Evolutionary conservation across 2,888 invertebrate genomes (phyloP).

Genomic region (Meganola albula): DNA sequence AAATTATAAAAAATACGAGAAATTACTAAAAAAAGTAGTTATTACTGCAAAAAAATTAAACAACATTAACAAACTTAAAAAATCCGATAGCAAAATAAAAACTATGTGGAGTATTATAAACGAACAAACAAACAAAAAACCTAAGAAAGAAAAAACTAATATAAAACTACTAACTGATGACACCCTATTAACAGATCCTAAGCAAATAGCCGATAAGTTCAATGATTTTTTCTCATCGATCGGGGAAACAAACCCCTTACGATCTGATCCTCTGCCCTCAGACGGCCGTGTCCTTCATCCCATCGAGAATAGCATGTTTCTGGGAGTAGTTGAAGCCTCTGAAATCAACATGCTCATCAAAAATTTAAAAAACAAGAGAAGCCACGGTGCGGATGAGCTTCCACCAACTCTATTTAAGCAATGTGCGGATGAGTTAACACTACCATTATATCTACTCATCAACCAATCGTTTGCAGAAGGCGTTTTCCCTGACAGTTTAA

Average conservation of each 20-base stretch:
- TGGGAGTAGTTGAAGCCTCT: neutral
- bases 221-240: conserved; percentile 3
- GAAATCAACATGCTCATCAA: conserved; percentile 5
- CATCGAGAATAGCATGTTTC: conserved; percentile 4
- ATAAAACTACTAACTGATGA: neutral
- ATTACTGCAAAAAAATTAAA: neutral
- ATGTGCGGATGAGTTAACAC: conserved; percentile 3
- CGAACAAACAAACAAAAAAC: neutral
- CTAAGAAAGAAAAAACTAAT: neutral
- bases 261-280: neutral
- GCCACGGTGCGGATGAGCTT: conserved; percentile 2
- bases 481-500: neutral
- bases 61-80: too few species aligned
- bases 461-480: neutral
- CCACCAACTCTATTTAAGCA: conserved; percentile 1
- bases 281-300: neutral
- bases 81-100: too few species aligned
- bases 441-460: too few species aligned
- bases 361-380: conserved; percentile 5
- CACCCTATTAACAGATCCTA: neutral
- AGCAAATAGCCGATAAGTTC: neutral
- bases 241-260: neutral
- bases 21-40: neutral
- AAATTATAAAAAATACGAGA: neutral
- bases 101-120: too few species aligned